These are phyloP conservation scores for Apoderus coryli DNA, from an alignment of 2,888 invertebrate genomes.

Conservation along the genomic window DNA sequence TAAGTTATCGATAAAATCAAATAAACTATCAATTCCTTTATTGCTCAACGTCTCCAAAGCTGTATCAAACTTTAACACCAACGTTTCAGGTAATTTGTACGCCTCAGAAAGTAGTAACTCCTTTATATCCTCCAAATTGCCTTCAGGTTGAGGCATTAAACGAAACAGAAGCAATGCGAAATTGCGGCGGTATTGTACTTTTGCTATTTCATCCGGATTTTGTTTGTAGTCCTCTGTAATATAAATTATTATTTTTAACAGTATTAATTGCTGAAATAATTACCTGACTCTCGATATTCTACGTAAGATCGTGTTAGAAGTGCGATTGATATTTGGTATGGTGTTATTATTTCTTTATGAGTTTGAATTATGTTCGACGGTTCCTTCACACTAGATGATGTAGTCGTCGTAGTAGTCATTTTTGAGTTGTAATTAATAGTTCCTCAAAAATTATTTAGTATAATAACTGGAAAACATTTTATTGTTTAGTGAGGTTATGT, in stretches of 20 bases:
- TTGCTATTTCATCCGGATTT: conserved; percentile 2
- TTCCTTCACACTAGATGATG: too few relatives aligned
- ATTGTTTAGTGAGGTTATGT: too few relatives aligned
- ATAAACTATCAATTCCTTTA: conserved; percentile 33
- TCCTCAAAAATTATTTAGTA: too few relatives aligned
- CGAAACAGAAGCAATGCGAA: conserved; percentile 70
- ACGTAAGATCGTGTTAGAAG: conserved; percentile 65
- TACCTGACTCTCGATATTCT: conserved; percentile 41
- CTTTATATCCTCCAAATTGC: conserved; percentile 54
- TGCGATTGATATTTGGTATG: conserved; percentile 66
- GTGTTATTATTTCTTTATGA: conserved; percentile 39
- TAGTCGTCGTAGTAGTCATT: too few relatives aligned
- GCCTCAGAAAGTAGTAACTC: conserved; percentile 43
- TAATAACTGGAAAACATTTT: too few relatives aligned
- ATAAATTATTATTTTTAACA: too few relatives aligned
- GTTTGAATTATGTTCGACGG: too few relatives aligned
- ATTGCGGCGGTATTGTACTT: conserved; percentile 47
- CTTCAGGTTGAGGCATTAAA: conserved; percentile 68
- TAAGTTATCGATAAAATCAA: conserved; percentile 27
- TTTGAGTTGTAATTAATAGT: too few relatives aligned
- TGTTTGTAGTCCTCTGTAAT: not conserved
- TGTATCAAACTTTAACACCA: conserved; percentile 33
- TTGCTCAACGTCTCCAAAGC: conserved; percentile 42
- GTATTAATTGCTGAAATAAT: too few relatives aligned
- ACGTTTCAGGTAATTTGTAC: not conserved